Evolutionary conservation across 2,888 invertebrate species (phyloP).

Genomic region (Lycophotia porphyrea): DNA sequence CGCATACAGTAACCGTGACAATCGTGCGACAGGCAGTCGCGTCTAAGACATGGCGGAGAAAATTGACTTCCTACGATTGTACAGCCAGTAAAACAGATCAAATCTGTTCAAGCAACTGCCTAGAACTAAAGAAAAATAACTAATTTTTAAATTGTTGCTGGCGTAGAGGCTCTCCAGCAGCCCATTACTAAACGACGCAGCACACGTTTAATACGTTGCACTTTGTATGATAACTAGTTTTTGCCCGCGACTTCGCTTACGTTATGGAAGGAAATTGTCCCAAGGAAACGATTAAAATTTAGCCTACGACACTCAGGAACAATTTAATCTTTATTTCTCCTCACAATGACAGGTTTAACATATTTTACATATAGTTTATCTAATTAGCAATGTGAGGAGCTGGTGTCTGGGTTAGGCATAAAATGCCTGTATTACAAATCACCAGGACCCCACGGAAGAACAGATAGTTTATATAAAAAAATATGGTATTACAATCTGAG

Average conservation of each 20-base stretch:
- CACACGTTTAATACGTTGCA: not conserved
- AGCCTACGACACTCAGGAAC: not conserved
- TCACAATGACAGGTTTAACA: too few relatives aligned
- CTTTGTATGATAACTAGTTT: not conserved
- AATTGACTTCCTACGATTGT: slow-evolving; percentile 6
- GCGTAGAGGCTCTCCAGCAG: not conserved
- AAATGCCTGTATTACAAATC: too few relatives aligned
- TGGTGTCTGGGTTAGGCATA: too few relatives aligned
- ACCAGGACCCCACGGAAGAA: too few relatives aligned
- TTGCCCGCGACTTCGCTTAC: not conserved
- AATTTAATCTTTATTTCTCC: too few relatives aligned
- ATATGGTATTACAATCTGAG: too few relatives aligned
- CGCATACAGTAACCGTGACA: slow-evolving; percentile 2
- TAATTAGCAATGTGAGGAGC: too few relatives aligned
- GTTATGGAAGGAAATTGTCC: not conserved
- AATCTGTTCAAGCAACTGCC: not conserved
- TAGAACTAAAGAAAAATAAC: not conserved
- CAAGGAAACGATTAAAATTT: not conserved
- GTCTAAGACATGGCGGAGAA: not conserved
- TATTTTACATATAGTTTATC: too few relatives aligned
- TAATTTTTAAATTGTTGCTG: not conserved
- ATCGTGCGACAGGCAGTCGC: not conserved
- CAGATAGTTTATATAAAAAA: too few relatives aligned
- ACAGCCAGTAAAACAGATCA: not conserved
- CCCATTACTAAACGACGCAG: not conserved